Evolutionary conservation across 2,797 vertebrate genomes (phyloP), one percentile per base, ranked within the genome.

Genomic region (Phrynocephalus guinanensis): DNA sequence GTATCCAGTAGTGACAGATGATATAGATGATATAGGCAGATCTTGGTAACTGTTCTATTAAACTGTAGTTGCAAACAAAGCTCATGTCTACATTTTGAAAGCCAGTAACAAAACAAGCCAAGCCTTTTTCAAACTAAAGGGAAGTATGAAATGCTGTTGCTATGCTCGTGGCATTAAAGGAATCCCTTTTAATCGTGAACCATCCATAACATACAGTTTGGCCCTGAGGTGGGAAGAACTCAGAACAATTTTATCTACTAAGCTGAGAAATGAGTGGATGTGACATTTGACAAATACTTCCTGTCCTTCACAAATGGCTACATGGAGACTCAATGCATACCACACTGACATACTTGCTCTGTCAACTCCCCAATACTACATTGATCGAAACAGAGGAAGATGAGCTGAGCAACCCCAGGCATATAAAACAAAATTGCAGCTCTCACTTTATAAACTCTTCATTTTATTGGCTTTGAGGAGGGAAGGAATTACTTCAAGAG

Each of bases 391-490:
- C 71, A 79, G 6, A 66, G 86, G 63, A 82, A 91, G 91, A 89
- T 44, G 67, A 88, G 82, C 82, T 24, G 50, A 76, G 84, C 81
- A 90, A 67, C 91, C 38, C 38, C 91, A 1, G 0, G 56, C 67
- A 50, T 85, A 90, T 83, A 83, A 68, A 71, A 72, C 83, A 91
- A 86, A 93, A 78, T 87, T 63, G 30, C 75, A 33, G 66, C 67
- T 86, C 87, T 94, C 83, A 30, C 88, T 93, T 93, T 91, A 87
- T 88, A 90, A 92, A 91, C 90, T 89, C 89, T 90, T 82, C 67
- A 63, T 75, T 93, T 92, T 85, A 89, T 84, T 94, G 38, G 94
- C 91, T 91, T 89, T 79, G 83, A 92, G 89, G 88, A 93, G 86
- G 91, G 87, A 71, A 79, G 72, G 88, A 92, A 91, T 93, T 91